phyloP scores from a whole-genome alignment of 2,113 vertebrate species.

The Aptenodytes patagonicus region DNA sequence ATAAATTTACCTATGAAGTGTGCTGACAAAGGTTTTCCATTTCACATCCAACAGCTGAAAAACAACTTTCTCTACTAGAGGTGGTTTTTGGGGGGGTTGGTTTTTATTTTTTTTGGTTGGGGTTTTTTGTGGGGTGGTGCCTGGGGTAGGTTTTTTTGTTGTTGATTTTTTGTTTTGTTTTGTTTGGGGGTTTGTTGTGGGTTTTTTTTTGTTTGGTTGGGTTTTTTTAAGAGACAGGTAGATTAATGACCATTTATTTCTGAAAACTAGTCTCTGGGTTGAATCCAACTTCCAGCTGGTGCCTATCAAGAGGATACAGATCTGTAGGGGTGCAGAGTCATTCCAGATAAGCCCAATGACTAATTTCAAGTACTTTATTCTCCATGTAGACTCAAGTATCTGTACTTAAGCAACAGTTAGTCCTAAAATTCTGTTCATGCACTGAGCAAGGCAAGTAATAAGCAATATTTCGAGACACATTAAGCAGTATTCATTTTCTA shows the following conservation, averaged over 20 bases:
- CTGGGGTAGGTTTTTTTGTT: too few species aligned
- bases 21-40: not conserved
- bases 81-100: too few species aligned
- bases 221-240: not conserved
- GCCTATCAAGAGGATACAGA: not conserved
- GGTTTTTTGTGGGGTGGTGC: too few species aligned
- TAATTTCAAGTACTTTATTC: constrained; percentile 19
- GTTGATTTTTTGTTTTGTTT: not conserved
- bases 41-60: not conserved
- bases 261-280: not conserved
- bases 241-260: not conserved
- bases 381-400: not conserved
- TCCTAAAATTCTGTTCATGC: not conserved
- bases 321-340: constrained; percentile 18
- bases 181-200: not conserved
- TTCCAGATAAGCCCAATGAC: constrained; percentile 44
- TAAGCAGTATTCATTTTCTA: not conserved
- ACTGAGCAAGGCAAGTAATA: not conserved
- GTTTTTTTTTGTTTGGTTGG: not conserved
- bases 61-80: not conserved
- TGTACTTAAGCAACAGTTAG: not conserved
- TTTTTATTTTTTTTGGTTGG: too few species aligned
- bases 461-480: not conserved
- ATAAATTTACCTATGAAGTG: not conserved
- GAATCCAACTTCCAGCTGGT: not conserved